Evolutionary conservation across 2,888 invertebrate species (phyloP).

Genomic region (Meghimatium bilineatum): DNA sequence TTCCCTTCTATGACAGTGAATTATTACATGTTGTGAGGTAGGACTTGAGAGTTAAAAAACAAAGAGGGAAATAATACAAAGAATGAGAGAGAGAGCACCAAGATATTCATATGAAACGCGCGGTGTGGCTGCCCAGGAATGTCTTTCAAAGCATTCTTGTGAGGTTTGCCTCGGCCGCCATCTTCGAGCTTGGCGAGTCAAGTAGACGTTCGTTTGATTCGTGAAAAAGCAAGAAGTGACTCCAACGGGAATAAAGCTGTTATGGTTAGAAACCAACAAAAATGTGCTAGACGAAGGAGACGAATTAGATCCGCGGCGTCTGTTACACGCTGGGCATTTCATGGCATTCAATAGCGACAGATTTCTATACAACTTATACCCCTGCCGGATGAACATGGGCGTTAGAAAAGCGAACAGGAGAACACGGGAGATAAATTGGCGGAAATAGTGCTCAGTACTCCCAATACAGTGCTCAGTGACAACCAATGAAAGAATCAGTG

Average conservation of each 20-base stretch:
- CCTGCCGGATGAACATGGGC: neutral
- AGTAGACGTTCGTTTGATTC: conserved; percentile 37
- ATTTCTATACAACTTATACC: neutral
- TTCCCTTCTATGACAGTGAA: conserved; percentile 4
- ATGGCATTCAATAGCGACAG: conserved; percentile 11
- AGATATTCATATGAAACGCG: neutral
- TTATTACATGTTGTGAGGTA: conserved; percentile 29
- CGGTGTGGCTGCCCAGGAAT: conserved; percentile 20
- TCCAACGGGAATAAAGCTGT: conserved; percentile 35
- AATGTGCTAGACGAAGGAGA: conserved; percentile 29
- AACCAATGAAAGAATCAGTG: too few species aligned
- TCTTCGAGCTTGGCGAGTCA: conserved; percentile 39
- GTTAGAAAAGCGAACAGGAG: neutral
- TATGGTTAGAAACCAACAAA: conserved; percentile 31
- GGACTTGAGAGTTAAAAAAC: neutral
- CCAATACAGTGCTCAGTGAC: too few species aligned
- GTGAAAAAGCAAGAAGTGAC: conserved; percentile 20
- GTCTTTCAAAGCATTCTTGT: conserved; percentile 43
- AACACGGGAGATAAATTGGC: neutral
- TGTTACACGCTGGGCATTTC: conserved; percentile 32
- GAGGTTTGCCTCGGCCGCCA: neutral
- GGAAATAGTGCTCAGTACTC: neutral
- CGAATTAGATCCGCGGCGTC: conserved; percentile 41
- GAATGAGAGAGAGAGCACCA: neutral
- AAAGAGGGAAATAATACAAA: neutral